These are phyloP conservation scores for Masticophis lateralis DNA, from an alignment of 2,797 vertebrate species.

Conservation along the genomic window DNA sequence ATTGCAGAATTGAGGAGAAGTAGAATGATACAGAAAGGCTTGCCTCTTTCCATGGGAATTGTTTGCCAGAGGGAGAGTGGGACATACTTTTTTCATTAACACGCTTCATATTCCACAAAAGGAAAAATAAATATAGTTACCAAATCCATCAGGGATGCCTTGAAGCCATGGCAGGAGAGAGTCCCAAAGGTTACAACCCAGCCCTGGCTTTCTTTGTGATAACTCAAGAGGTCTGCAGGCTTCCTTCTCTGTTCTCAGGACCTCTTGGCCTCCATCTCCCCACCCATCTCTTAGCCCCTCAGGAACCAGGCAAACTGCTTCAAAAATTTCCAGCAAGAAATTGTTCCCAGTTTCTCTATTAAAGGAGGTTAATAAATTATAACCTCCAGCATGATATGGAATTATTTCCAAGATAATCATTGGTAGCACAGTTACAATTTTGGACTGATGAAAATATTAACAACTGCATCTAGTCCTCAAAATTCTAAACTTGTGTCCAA, in stretches of 20 bases:
- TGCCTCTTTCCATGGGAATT: slow-evolving; percentile 1
- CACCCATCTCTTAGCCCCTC: not conserved
- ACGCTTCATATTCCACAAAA: not conserved
- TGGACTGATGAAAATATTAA: not conserved
- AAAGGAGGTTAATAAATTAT: not conserved
- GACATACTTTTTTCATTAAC: slow-evolving; percentile 4
- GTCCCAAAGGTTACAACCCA: not conserved
- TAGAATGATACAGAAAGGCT: not conserved
- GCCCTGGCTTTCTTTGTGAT: not conserved
- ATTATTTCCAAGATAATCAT: not conserved
- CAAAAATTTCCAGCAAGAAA: not conserved
- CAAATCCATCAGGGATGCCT: not conserved
- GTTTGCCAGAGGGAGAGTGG: not conserved
- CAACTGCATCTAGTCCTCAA: not conserved
- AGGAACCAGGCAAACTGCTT: not conserved
- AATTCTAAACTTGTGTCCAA: not conserved
- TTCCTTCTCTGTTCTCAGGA: not conserved
- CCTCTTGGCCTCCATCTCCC: not conserved
- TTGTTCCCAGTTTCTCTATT: not conserved
- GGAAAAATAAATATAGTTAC: not conserved
- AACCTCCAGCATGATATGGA: not conserved
- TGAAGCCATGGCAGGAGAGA: not conserved
- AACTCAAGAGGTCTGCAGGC: not conserved
- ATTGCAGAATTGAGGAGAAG: not conserved
- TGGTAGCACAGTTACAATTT: not conserved